Conservation (phyloP, 2,888 invertebrate species). For the Azorinus chamasolen region DNA sequence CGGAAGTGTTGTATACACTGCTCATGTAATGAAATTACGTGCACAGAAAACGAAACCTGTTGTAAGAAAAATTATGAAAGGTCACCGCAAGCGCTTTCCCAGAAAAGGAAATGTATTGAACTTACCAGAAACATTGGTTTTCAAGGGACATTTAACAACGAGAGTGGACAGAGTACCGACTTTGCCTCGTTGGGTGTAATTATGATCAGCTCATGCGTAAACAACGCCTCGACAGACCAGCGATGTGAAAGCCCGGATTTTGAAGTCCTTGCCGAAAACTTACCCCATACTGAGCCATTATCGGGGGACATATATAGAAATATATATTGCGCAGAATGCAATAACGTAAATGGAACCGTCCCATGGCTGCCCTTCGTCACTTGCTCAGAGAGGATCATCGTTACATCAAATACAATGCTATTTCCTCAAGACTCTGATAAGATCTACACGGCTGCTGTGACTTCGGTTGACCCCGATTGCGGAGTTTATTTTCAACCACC, state of each 20-base stretch:
- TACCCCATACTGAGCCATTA: slow-evolving; percentile 21
- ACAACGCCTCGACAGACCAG: slow-evolving; percentile 10
- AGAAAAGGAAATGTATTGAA: too few relatives aligned
- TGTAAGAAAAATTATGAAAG: slow-evolving; percentile 1
- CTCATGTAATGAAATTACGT: slow-evolving; percentile 25
- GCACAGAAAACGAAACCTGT: slow-evolving; percentile 23
- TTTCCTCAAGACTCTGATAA: slow-evolving; percentile 39
- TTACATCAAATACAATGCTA: slow-evolving; percentile 39
- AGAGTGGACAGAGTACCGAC: too few relatives aligned
- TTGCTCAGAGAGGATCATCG: slow-evolving; percentile 31
- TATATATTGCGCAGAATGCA: slow-evolving; percentile 47
- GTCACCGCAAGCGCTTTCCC: too few relatives aligned
- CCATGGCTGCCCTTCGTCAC: slow-evolving; percentile 48
- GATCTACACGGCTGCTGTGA: slow-evolving; percentile 19
- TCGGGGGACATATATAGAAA: slow-evolving; percentile 39
- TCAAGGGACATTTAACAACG: too few relatives aligned
- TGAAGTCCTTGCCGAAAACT: slow-evolving; percentile 18
- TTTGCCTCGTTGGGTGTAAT: too few relatives aligned
- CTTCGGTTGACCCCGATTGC: slow-evolving; percentile 13
- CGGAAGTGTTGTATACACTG: slow-evolving; percentile 36
- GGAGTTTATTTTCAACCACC: slow-evolving; percentile 55
- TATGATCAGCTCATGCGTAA: not conserved
- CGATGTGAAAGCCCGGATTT: slow-evolving; percentile 33
- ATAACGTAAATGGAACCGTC: slow-evolving; percentile 10
- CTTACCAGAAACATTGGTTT: too few relatives aligned